phyloP scores from a whole-genome alignment of 2,888 invertebrate genomes.

The Spodoptera picta region DNA sequence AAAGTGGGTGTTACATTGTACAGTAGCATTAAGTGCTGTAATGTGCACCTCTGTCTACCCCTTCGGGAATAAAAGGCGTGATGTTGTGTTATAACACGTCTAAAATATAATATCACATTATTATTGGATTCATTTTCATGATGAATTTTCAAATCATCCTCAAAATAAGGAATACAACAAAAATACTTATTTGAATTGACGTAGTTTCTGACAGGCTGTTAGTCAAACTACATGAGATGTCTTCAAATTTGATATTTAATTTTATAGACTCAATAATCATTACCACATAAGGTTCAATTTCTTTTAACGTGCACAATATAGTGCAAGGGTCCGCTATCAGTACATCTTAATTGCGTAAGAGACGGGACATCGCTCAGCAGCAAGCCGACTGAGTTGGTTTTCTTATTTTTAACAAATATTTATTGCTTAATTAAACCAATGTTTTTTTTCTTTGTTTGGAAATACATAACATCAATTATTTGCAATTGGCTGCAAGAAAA shows the following conservation, averaged over 20 bases:
- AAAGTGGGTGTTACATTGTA: too few species aligned
- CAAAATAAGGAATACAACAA: too few species aligned
- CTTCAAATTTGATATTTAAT: slow-evolving; percentile 21
- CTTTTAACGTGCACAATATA: slow-evolving; percentile 36
- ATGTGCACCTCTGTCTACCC: too few species aligned
- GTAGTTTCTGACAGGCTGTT: slow-evolving; percentile 47
- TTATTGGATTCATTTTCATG: too few species aligned
- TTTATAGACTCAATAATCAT: slow-evolving; percentile 22
- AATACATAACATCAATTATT: slow-evolving; percentile 31
- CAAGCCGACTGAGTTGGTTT: slow-evolving; percentile 36
- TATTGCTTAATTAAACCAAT: slow-evolving; percentile 57
- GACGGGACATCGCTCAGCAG: slow-evolving; percentile 49
- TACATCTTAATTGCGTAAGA: slow-evolving; percentile 57
- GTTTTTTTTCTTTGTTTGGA: slow-evolving; percentile 41
- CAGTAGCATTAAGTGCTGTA: too few species aligned
- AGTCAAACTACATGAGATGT: slow-evolving; percentile 39
- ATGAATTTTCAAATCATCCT: too few species aligned
- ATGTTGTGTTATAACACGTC: too few species aligned
- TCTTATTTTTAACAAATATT: slow-evolving; percentile 52
- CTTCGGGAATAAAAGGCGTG: too few species aligned
- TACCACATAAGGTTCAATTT: slow-evolving; percentile 37
- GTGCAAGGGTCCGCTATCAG: slow-evolving; percentile 48
- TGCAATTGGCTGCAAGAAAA: slow-evolving; percentile 11
- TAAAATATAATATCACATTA: too few species aligned
- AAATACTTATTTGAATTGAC: background rate